Evolutionary conservation across 2,797 vertebrate species (phyloP).

Genomic region (Pseudochirops cupreus): DNA sequence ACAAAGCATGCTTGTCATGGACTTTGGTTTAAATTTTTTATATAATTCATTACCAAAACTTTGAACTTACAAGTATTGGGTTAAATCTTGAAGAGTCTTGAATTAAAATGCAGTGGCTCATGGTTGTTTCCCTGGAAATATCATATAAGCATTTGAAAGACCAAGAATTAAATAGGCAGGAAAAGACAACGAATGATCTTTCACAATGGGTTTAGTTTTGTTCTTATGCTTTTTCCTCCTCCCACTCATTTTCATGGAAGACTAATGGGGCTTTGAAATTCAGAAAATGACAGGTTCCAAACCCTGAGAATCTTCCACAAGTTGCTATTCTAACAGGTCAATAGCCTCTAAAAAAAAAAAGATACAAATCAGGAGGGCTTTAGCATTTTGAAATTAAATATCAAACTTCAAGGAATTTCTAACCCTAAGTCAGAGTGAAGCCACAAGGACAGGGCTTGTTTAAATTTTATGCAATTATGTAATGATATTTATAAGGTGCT

Average conservation of each 20-base stretch:
- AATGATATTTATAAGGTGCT: too few relatives aligned
- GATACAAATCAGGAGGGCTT: background rate
- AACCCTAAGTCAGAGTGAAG: background rate
- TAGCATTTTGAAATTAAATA: background rate
- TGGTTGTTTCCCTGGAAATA: background rate
- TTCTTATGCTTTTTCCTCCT: background rate
- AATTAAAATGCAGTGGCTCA: background rate
- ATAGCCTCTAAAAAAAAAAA: background rate
- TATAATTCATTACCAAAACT: background rate
- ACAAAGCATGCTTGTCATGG: background rate
- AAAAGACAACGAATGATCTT: background rate
- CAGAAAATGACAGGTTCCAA: background rate
- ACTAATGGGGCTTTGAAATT: background rate
- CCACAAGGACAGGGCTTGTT: background rate
- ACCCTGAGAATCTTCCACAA: background rate
- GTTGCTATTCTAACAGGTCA: background rate
- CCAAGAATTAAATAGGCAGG: background rate
- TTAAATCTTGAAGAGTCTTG: background rate
- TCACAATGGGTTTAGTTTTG: background rate
- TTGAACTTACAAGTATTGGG: background rate
- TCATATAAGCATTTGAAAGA: background rate
- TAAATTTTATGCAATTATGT: background rate
- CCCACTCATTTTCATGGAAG: background rate
- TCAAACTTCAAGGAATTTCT: background rate
- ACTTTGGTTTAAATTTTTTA: background rate